Percentiles rank a stretch among this genome's conserved stretches.
phyloP scores from a whole-genome alignment of 2,113 vertebrate genomes.

The Rattus rattus region DNA sequence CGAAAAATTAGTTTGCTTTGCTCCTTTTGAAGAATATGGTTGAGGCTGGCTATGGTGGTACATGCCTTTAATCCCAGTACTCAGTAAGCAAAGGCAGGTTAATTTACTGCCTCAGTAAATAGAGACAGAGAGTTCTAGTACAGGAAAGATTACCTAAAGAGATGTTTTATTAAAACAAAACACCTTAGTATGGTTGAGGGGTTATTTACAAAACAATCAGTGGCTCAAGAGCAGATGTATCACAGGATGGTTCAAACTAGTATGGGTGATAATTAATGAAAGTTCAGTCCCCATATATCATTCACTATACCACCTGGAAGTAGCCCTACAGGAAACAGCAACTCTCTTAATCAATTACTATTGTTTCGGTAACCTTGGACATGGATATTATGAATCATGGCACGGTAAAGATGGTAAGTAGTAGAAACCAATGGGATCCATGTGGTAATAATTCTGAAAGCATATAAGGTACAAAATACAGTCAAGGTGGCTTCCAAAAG shows the following conservation, averaged over 20 bases:
- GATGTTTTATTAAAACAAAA: background rate
- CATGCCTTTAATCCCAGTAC: background rate
- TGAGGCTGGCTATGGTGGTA: background rate
- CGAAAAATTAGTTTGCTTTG: background rate
- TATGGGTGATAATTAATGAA: background rate
- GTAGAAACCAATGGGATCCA: background rate
- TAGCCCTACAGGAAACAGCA: background rate
- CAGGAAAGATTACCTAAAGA: background rate
- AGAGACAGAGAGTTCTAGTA: background rate
- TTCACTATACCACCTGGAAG: background rate
- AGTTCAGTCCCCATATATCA: background rate
- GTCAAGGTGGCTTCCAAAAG: background rate
- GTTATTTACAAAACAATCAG: background rate
- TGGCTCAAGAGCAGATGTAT: background rate
- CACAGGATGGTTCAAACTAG: background rate
- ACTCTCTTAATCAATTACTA: background rate
- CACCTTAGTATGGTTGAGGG: background rate
- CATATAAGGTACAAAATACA: background rate
- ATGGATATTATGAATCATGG: too few relatives aligned
- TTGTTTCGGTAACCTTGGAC: background rate
- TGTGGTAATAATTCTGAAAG: background rate
- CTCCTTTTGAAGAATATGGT: background rate
- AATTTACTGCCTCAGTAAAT: too few relatives aligned
- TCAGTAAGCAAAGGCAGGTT: background rate
- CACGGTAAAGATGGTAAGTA: background rate